A percentile compares a stretch with the other conserved stretches of the same genome.
Evolutionary conservation across 1,140 invertebrate genomes (phyloP).

Genomic region (Mizuhopecten yessoensis): DNA sequence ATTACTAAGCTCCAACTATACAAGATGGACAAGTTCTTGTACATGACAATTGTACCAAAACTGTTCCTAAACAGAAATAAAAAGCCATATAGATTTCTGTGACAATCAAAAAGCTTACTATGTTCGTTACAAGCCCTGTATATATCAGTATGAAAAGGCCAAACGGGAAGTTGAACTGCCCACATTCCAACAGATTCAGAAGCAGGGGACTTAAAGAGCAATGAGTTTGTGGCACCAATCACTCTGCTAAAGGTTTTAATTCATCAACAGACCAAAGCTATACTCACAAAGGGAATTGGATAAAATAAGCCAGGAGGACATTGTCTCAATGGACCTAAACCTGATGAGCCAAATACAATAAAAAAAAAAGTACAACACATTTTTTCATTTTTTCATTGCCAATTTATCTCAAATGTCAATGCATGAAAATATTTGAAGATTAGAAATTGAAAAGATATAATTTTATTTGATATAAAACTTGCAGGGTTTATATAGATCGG

Average conservation of each 20-base stretch:
- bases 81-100: neutral
- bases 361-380: neutral
- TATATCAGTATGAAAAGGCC: neutral
- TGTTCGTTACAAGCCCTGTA: neutral
- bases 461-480: neutral
- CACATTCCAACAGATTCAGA: neutral
- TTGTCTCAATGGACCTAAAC: neutral
- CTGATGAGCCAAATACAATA: neutral
- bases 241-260: constrained; percentile 28
- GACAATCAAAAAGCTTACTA: neutral
- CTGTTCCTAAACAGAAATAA: too few species aligned
- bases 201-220: neutral
- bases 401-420: neutral
- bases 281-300: neutral
- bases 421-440: neutral
- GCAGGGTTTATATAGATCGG: neutral
- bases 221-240: neutral
- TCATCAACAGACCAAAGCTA: neutral
- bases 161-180: neutral
- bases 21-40: too few species aligned
- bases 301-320: neutral
- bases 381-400: too few species aligned
- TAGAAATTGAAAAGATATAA: neutral
- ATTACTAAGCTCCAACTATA: too few species aligned
- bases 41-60: too few species aligned